Evolutionary conservation across 64 coral and sea anemone species (phyloP).

Genomic region (Montipora capricornis): DNA sequence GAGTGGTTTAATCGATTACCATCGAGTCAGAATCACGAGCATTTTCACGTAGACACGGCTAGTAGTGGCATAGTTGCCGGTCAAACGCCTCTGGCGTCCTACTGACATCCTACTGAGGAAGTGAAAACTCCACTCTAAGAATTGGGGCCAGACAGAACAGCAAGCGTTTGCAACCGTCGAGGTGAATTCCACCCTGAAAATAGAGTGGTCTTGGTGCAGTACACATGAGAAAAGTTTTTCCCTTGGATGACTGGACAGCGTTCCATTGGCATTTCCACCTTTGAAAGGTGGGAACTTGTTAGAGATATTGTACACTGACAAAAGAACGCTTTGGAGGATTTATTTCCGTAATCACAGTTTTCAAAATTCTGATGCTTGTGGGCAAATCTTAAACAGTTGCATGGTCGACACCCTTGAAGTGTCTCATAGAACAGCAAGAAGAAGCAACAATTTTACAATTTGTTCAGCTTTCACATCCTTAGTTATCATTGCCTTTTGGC

Average conservation of each 20-base stretch:
- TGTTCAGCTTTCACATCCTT: background rate
- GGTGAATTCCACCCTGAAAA: background rate
- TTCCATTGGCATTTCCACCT: background rate
- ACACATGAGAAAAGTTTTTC: background rate
- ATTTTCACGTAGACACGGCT: conserved; percentile 79
- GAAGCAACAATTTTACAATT: background rate
- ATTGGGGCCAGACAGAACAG: conserved; percentile 14
- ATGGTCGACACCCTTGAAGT: background rate
- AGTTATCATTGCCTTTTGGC: too few species aligned
- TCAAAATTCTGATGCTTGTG: conserved; percentile 17
- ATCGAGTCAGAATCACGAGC: conserved; percentile 75
- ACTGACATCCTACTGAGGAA: conserved; percentile 71
- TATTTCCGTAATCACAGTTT: conserved; percentile 3
- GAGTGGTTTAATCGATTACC: conserved; percentile 91
- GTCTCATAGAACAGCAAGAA: background rate
- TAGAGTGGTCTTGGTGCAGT: background rate
- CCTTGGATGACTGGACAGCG: background rate
- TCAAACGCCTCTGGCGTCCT: conserved; percentile 83
- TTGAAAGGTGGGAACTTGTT: background rate
- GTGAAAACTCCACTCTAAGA: conserved; percentile 25
- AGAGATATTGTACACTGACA: background rate
- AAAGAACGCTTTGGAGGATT: background rate
- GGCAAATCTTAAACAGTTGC: background rate
- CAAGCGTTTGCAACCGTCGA: background rate
- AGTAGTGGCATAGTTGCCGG: conserved; percentile 33